Percentiles rank a stretch among this genome's conserved stretches.
These are phyloP conservation scores for Poecilia picta DNA, from an alignment of 2,797 vertebrate species.

Conservation along the genomic window DNA sequence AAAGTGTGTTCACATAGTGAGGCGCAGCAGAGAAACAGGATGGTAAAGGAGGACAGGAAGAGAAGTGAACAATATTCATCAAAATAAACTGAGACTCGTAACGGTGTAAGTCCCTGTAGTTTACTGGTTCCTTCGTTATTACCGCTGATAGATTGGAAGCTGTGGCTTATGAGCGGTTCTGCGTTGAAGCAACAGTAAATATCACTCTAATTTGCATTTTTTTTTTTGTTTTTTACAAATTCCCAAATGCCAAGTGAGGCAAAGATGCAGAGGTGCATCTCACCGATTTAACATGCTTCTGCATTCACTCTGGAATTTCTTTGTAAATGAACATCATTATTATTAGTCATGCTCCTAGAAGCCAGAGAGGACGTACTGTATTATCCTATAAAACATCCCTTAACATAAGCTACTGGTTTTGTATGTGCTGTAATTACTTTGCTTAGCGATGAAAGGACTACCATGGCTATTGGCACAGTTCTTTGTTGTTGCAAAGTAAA, in stretches of 20 bases:
- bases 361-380: background rate
- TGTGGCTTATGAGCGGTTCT: background rate
- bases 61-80: background rate
- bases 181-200: background rate
- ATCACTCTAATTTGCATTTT: background rate
- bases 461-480: background rate
- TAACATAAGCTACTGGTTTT: background rate
- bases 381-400: background rate
- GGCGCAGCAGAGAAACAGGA: background rate
- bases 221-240: background rate
- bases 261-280: background rate
- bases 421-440: background rate
- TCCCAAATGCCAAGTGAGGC: background rate
- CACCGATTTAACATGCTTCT: background rate
- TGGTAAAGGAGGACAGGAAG: background rate
- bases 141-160: background rate
- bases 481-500: background rate
- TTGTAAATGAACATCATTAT: background rate
- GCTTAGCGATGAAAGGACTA: background rate
- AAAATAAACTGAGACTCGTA: background rate
- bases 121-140: background rate
- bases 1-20: background rate
- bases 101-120: background rate
- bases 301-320: background rate
- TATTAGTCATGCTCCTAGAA: background rate